Evolutionary conservation across 2,797 vertebrate species (phyloP), one percentile per base, ranked within the genome.

Genomic region (Chelonia mydas): DNA sequence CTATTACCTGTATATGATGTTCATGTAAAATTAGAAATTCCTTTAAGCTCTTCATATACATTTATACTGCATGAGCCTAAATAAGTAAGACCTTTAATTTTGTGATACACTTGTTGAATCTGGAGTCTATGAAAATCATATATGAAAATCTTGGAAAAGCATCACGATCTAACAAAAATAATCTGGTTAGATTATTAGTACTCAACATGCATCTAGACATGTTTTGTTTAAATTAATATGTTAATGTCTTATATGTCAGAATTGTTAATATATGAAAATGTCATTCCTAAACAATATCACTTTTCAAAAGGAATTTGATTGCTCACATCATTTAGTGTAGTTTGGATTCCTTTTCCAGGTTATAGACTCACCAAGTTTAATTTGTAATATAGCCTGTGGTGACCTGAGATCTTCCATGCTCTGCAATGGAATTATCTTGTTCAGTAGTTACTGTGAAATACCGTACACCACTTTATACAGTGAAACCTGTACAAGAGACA

Each of bases 331-430:
- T 89, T 96, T 54, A 16, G 6, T 49, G 94, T 55, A 82, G 88
- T 94, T 92, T 86, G 68, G 88, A 47, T 88, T 92, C 95, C 96
- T 57, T 93, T 77, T 90, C 97, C 90, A 96, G 89, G 91, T 93
- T 83, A 93, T 88, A 90, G 41, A 90, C 88, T 94, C 94, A 91
- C 92, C 92, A 94, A 95, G 91, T 33, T 85, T 65, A 91, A 59
- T 86, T 81, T 82, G 77, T 95, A 79, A 21, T 91, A 87, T 86
- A 83, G 80, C 91, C 81, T 55, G 3, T 50, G 81, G 57, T 8
- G 72, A 95, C 33, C 6, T 78, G 41, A 87, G 86, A n/a, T 47
- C 16, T 82, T 87, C 15, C 25, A 31, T 28, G 25, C 21, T 49
- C 11, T 90, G 45, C 90, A 84, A 16, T 76, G 53, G 83, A 95